Evolutionary conservation across 2,113 vertebrate species (phyloP), one percentile per base, ranked within the genome.

Genomic region (Petromus typicus): DNA sequence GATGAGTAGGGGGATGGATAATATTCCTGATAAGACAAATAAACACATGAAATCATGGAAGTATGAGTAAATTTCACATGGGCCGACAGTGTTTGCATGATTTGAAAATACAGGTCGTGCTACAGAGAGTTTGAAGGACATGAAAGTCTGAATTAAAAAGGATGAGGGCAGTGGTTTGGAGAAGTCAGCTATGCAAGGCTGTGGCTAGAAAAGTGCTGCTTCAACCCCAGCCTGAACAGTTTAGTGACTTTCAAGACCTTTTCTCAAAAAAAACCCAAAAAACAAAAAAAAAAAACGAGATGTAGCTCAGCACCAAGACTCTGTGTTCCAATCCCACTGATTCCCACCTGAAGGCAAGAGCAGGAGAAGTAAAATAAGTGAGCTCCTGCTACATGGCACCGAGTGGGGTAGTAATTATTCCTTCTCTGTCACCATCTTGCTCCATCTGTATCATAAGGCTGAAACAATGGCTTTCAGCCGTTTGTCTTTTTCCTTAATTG

Each of bases 71-170:
- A 14, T 71, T 89, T 71, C 54, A 43, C 56, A 23, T 45, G 37
- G 40, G 43, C 78, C 90, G 14, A 2, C n/a, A 73, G 20, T 91
- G 37, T 83, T 82, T 61, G 12, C 61, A 63, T 91, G 51, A 37
- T 11, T 61, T 78, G 40, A 37, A 81, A 85, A 73, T 23, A 34
- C 14, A 67, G 23, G 17, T 90, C 93, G 37, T 48, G 2, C 56
- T 85, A n/a, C 18, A 93, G 80, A 94, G 27, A 22, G 37, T 63
- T 59, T 61, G 14, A 27, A 96, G 69, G 71, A 90, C 59, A 92
- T 73, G 56, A 40, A 75, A 76, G 9, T 90, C 71, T 80, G 91
- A 67, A 34, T 87, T 91, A 64, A 89, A 93, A 78, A 51, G 45
- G 75, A 54, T 76, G 87, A 69, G 11, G 14, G 81, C 12, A 30